Base-by-base conservation (phyloP, 2,888 invertebrate species). In the Lamellibrachia satsuma region DNA sequence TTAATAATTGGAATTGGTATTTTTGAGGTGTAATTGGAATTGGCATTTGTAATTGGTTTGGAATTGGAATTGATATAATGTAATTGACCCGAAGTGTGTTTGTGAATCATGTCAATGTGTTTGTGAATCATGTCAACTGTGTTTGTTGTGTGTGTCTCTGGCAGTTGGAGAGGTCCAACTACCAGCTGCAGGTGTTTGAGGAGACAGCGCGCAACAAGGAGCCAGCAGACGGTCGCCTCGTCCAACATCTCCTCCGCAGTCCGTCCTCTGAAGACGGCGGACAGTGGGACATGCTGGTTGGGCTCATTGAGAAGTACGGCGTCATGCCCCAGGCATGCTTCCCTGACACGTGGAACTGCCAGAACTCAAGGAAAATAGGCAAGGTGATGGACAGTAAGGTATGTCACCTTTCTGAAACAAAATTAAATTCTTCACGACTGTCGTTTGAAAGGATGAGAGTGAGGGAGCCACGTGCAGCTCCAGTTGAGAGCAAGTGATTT, bases 231-330 rank as follows among this genome's bases (percentile, higher is more conserved):
- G 98, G 98, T 0, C 97, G 98, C 93, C 97, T 98, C 22, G 97
- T 98, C 92, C 98, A 98, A 94, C 98, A 98, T 96, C 96, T 99
- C 92, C 97, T 98, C 39, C 97, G 97, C 96, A 94, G 94, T 90
- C 95, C 95, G 3, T 91, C 94, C 3, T 75, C 75, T 75, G 95
- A 95, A 57, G 95, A 95, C 93, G 95, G 95, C 1, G 95, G 99
- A 0, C 98, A 99, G 96, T 99, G 98, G 98, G 98, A 98, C 96
- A 98, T 99, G 98, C 97, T 98, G 93, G 98, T 98, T 55, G 98
- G 98, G 96, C 97, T 99, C 51, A 97, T 99, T 93, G 98, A 98
- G 96, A 98, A 98, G 95, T 97, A 99, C 96, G 99, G 99, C 22
- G 96, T 99, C 92, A 97, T 99, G 97, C 99, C 99, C 92, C 98